Conservation (phyloP, 2,113 vertebrate genomes). For the Odontophorus gujanensis region DNA sequence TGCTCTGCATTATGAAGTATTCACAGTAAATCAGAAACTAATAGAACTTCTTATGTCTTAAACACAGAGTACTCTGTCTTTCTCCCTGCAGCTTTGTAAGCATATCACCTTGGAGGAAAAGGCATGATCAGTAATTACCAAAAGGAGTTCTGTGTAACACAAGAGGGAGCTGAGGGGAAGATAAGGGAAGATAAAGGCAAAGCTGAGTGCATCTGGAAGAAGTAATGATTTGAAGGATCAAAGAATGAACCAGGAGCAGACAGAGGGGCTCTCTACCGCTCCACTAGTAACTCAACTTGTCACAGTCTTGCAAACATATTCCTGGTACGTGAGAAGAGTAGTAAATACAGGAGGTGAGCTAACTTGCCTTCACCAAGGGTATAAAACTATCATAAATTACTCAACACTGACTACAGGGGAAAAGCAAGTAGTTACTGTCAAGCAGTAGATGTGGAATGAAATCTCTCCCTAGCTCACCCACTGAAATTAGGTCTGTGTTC, state of each 20-base stretch:
- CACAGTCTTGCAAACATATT: background rate
- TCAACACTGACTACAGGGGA: background rate
- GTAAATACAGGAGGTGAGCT: background rate
- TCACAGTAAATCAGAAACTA: background rate
- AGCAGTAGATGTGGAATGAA: background rate
- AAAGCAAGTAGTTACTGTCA: background rate
- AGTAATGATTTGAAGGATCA: slow-evolving; percentile 25
- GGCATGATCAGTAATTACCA: slow-evolving; percentile 21
- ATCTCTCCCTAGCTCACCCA: background rate
- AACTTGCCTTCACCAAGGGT: background rate
- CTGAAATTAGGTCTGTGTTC: background rate
- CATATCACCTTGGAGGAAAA: background rate
- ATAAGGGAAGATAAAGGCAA: background rate
- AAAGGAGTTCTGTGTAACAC: background rate
- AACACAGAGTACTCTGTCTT: background rate
- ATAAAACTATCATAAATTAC: slow-evolving; percentile 24
- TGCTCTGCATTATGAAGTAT: background rate
- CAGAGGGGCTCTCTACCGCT: background rate
- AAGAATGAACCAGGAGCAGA: background rate
- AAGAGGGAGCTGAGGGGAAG: background rate
- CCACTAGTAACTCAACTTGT: background rate
- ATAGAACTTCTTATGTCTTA: background rate
- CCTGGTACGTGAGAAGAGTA: background rate
- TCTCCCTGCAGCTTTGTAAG: background rate
- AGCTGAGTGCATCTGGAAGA: background rate